phyloP scores from a whole-genome alignment of 2,797 vertebrate genomes.

The Cossypha dichroa region DNA sequence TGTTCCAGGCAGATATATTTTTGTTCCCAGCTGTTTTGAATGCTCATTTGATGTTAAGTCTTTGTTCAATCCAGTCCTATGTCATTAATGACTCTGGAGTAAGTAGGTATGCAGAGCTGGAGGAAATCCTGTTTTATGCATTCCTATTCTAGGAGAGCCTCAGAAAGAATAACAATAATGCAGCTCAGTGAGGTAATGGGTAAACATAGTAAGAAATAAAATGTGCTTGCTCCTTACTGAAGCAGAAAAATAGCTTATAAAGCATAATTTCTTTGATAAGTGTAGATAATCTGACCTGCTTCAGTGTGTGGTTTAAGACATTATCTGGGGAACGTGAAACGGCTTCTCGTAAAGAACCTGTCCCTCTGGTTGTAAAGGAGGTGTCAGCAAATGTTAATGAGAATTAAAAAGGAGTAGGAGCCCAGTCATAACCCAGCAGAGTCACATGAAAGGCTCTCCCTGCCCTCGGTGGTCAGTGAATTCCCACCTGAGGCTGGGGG shows the following conservation, averaged over 20 bases:
- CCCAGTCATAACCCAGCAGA: background rate
- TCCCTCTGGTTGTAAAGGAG: slow-evolving; percentile 36
- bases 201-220: slow-evolving; percentile 41
- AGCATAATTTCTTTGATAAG: slow-evolving; percentile 30
- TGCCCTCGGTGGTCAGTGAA: background rate
- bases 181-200: slow-evolving; percentile 49
- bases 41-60: slow-evolving; percentile 40
- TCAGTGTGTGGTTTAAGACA: background rate
- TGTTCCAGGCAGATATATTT: slow-evolving; percentile 33
- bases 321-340: background rate
- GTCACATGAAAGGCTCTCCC: background rate
- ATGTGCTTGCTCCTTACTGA: background rate
- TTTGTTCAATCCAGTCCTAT: slow-evolving; percentile 35
- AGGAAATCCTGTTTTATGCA: slow-evolving; percentile 59
- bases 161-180: slow-evolving; percentile 45
- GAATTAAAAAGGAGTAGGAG: background rate
- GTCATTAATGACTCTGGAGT: slow-evolving; percentile 41
- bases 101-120: slow-evolving; percentile 51
- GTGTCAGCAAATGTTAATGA: background rate
- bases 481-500: background rate
- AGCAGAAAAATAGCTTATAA: slow-evolving; percentile 57
- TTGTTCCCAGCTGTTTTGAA: slow-evolving; percentile 33
- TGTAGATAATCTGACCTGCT: slow-evolving; percentile 36
- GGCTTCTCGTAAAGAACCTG: background rate
- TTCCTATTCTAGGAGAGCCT: slow-evolving; percentile 43